Percentiles rank a stretch among this genome's conserved stretches.
Evolutionary conservation across 2,797 vertebrate genomes (phyloP).

Genomic region (Cercopithecus petaurista): DNA sequence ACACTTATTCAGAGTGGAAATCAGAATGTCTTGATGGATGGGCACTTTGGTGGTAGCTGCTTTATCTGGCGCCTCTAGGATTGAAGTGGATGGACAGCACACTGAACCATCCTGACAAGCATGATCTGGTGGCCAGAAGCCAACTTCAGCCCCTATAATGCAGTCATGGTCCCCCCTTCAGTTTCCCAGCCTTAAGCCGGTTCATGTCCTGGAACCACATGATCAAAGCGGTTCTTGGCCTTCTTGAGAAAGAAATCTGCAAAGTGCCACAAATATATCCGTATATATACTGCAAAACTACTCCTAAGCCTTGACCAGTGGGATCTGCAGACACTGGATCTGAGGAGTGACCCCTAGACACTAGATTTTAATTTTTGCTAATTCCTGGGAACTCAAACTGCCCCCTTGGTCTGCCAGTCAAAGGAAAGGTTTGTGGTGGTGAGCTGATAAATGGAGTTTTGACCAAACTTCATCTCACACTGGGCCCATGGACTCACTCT

Average conservation of each 20-base stretch:
- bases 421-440: not conserved
- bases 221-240: not conserved
- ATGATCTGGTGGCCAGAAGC: not conserved
- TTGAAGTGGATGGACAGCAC: not conserved
- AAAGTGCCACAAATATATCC: too few species aligned
- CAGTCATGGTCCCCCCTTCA: not conserved
- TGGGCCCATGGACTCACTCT: not conserved
- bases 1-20: rapidly evolving
- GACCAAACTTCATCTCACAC: not conserved
- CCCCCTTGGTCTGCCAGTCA: not conserved
- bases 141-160: rapidly evolving
- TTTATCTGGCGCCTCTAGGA: rapidly evolving
- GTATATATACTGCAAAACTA: too few species aligned
- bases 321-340: too few species aligned
- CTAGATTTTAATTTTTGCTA: not conserved
- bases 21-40: too few species aligned
- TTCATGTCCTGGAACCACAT: not conserved
- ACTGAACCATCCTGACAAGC: not conserved
- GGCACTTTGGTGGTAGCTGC: not conserved
- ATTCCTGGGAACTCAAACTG: not conserved
- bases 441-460: not conserved
- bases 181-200: not conserved
- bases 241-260: not conserved
- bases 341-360: not conserved
- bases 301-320: not conserved